A percentile compares a stretch with the other conserved stretches of the same genome.
phyloP scores from a whole-genome alignment of 2,888 invertebrate species.

The Chouioia cunea region DNA sequence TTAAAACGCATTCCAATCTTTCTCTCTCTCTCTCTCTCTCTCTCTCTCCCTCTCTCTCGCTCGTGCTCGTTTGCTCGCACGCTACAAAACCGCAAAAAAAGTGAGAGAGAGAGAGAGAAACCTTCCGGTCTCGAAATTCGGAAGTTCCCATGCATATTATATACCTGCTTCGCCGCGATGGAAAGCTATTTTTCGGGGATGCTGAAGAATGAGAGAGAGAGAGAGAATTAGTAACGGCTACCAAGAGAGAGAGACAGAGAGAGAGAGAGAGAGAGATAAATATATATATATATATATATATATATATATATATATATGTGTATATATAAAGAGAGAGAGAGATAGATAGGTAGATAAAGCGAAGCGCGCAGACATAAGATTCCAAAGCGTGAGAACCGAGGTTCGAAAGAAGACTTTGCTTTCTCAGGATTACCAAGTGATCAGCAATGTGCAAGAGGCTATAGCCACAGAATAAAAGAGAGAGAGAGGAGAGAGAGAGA shows the following conservation, averaged over 20 bases:
- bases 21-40: no score
- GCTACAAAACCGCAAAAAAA: no score
- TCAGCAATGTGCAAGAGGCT: neutral
- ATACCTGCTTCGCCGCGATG: constrained; percentile 50
- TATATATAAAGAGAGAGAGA: no score
- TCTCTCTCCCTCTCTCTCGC: no score
- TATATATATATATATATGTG: no score
- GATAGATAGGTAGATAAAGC: no score
- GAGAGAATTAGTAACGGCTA: constrained; percentile 39
- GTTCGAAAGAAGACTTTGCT: constrained; percentile 59
- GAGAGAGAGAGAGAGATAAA: no score
- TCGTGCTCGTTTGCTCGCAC: no score
- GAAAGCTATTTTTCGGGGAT: constrained; percentile 35
- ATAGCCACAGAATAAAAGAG: neutral
- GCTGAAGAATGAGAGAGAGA: constrained; percentile 18
- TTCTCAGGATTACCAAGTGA: constrained; percentile 63
- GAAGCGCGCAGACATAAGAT: constrained; percentile 52
- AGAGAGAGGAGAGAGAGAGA: neutral
- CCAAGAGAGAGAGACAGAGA: constrained; percentile 32
- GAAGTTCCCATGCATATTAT: constrained; percentile 26
- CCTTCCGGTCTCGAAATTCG: constrained; percentile 8
- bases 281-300: no score
- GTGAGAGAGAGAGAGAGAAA: no score
- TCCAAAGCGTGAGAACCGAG: constrained; percentile 62
- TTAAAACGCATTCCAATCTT: constrained; percentile 40